phyloP scores from a whole-genome alignment of 2,888 invertebrate species.

The Rhagonycha lutea region DNA sequence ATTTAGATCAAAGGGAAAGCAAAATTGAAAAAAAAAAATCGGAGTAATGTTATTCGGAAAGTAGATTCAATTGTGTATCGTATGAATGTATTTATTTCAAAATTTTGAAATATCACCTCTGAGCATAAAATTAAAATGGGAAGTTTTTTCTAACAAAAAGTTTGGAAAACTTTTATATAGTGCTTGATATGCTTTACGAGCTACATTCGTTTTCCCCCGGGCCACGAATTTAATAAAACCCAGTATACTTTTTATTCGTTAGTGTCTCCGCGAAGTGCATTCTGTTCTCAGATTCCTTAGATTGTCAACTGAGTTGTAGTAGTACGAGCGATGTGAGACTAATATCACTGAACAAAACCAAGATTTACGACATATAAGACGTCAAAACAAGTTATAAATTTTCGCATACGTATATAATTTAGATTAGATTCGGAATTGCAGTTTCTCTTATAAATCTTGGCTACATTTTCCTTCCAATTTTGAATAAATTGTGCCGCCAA shows the following conservation, averaged over 20 bases:
- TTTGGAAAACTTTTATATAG: constrained; percentile 1
- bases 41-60: neutral
- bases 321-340: constrained; percentile 17
- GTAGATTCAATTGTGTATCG: neutral
- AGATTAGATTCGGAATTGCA: constrained; percentile 20
- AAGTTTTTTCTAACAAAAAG: neutral
- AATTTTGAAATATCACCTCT: neutral
- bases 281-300: constrained; percentile 9
- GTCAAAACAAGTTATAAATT: constrained; percentile 30
- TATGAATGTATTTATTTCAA: neutral
- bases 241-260: constrained; percentile 25
- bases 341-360: constrained; percentile 25
- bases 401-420: constrained; percentile 20
- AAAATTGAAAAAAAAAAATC: neutral
- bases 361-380: constrained; percentile 24
- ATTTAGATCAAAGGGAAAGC: neutral
- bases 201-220: constrained; percentile 13
- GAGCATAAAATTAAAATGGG: neutral
- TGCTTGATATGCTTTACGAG: constrained; percentile 13
- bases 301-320: constrained; percentile 14
- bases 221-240: constrained; percentile 24
- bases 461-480: neutral
- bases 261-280: constrained; percentile 20
- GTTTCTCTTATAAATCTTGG: constrained; percentile 12
- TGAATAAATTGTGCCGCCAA: neutral